Base-by-base conservation (phyloP, 1,140 invertebrate species). In the Leptopilina boulardi region DNA sequence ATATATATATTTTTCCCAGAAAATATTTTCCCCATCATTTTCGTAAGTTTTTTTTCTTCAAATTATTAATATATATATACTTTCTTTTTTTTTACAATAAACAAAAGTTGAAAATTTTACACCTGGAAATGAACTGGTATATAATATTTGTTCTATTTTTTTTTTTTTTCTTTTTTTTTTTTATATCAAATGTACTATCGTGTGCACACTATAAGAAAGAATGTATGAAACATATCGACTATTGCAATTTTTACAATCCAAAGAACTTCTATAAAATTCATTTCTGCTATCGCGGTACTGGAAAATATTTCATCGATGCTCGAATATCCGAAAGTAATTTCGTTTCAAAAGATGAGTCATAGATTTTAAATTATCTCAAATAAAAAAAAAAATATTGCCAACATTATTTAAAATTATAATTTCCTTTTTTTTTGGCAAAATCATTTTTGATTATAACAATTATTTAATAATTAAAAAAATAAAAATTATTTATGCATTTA, bases 211-310 rank as follows among this genome's bases (percentile, higher is more conserved):
- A 47, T 11, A 51, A n/a, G 18, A 18, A 51, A 51, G 15, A 18
- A 5, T 51, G 18, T 51, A 51, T 51, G 47, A 51, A 51, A 51
- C 47, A 51, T 51, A 51, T 51, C 47, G 47, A 51, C 47, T 15
- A 51, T 51, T 18, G 47, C 47, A 51, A 51, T 51, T 51, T 51
- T 51, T 51, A 51, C 47, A 51, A 51, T n/a, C 47, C 47, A 51
- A 51, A 51, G 47, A 51, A 51, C 47, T 51, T 51, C 47, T 51
- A 51, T 51, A 51, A 51, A 51, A 51, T 51, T 51, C 47, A 18
- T 18, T 51, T 51, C 15, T 51, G 47, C 47, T 51, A 18, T 18
- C 47, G 47, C n/a, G 2, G 13, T 51, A 51, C 15, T 51, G n/a
- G 47, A 51, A 51, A 51, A 51, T 51, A 51, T 51, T 51, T 51